Evolutionary conservation across 2,888 invertebrate genomes (phyloP), one percentile per base, ranked within the genome.

Genomic region (Dolomedes plantarius): DNA sequence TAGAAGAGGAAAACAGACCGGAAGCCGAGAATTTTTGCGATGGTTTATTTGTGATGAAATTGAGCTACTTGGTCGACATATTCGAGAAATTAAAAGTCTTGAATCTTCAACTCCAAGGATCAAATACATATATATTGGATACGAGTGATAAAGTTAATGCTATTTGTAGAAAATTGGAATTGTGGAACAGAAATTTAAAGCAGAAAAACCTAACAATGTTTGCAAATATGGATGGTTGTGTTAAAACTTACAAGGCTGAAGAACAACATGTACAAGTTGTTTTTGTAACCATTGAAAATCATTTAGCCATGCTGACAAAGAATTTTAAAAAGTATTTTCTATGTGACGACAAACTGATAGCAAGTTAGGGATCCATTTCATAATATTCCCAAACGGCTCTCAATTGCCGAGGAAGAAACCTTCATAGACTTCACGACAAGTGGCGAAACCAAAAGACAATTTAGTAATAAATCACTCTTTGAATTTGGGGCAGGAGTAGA

Each of bases 291-390:
- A 46, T 46, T 46, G 46, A 46, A 46, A 46, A 46, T 46, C 9
- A 46, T 46, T 46, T 46, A 46, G 16, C 46, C 6, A 46, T 46
- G 46, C 46, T 46, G 16, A 46, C 46, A 46, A 46, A 46, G 46
- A 46, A 46, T 46, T 46, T 46, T 46, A 50, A 46, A 46, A 46
- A 56, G 39, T 68, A 74, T 68, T 73, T 81, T 81, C 68, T 68
- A 81, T 50, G 74, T 74, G 67, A 73, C 50, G 73, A 80, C 65
- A 73, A 73, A 32, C 50, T 80, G 68, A 68, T 74, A 74, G 67
- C 73, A 81, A 81, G 80, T 81, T 81, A 74, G n/a, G n/a, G n/a
- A n/a, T n/a, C n/a, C 74, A 56, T 81, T 80, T 73, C 73, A 73
- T 67, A 80, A 67, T 65, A 73, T 65, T 65, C 72, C 32, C 31